Evolutionary conservation across 2,113 vertebrate genomes (phyloP), one percentile per base, ranked within the genome.

Genomic region (Motacilla tschutschensis): DNA sequence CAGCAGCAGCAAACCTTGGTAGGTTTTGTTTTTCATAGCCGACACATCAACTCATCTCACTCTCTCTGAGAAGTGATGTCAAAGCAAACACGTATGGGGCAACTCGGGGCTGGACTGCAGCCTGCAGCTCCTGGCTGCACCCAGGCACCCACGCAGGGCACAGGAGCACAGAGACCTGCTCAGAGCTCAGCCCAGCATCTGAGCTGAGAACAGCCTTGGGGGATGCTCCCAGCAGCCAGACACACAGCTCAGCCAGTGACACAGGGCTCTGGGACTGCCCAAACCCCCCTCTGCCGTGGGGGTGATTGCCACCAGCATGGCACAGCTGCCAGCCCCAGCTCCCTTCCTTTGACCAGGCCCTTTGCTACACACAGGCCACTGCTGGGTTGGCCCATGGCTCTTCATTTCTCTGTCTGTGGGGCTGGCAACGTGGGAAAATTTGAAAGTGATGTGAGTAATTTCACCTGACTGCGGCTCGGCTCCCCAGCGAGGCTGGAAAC

Each of bases 391-490:
- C 80, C 67, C 48, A 17, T 1, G 0, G 63, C 69, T 74, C 87
- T 53, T 88, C 69, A 5, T 85, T 67, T 89, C 76, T 1, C 70
- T 81, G 41, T 88, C 88, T 91, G 70, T 69, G 82, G 93, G 90
- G 72, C 91, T 31, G 19, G 53, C 44, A 3, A 24, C 84, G 88
- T 95, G 94, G 94, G 93, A 88, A 81, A 84, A 41, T 93, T 93
- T 89, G 95, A 96, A 95, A 94, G 93, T 94, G 86, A 60, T 9
- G 73, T 96, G 93, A 96, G 89, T 96, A 93, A 97, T 94, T 82
- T 89, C 71, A 5, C 64, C 76, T 86, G 67, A 65, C 94, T 62
- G 55, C n/a, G 88, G 70, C 79, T 79, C 53, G 1, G 83, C 89
- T 91, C 93, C 91, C 72, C 73, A 8, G 66, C 17, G 4, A 44